Evolutionary conservation across 2,888 invertebrate genomes (phyloP).

Genomic region (Dusona sp.): DNA sequence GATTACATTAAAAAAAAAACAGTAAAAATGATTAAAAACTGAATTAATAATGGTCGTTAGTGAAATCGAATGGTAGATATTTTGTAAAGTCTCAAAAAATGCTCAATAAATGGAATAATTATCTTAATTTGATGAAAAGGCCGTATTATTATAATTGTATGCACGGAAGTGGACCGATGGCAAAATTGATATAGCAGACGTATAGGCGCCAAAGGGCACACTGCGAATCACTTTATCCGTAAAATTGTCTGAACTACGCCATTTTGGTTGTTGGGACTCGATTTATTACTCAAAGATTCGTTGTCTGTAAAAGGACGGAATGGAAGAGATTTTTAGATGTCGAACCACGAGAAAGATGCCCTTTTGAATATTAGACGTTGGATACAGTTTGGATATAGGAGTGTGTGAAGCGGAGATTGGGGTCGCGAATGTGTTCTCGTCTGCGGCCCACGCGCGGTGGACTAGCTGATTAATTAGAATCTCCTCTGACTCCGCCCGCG

Average conservation of each 20-base stretch:
- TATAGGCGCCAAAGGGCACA: not conserved
- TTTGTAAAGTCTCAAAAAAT: not conserved
- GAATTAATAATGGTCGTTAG: too few species aligned
- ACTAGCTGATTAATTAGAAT: conserved; percentile 83
- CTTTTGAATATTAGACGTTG: conserved; percentile 6
- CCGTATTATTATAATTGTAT: not conserved
- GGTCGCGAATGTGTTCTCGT: conserved; percentile 69
- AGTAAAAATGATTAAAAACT: too few species aligned
- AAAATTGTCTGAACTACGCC: not conserved
- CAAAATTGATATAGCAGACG: not conserved
- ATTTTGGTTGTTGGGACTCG: conserved; percentile 2
- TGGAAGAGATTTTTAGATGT: not conserved
- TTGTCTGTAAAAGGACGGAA: not conserved
- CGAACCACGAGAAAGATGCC: not conserved
- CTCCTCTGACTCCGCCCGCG: conserved; percentile 68
- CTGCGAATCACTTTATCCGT: too few species aligned
- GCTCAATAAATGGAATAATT: not conserved
- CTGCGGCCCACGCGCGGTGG: conserved; percentile 66
- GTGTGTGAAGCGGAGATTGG: conserved; percentile 48
- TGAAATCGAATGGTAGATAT: not conserved
- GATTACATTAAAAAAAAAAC: not conserved
- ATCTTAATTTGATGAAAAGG: not conserved
- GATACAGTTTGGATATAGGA: not conserved
- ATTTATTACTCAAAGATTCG: not conserved
- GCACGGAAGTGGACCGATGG: not conserved